Base-by-base conservation (phyloP, 2,797 vertebrate genomes). In the Myotis daubentonii region DNA sequence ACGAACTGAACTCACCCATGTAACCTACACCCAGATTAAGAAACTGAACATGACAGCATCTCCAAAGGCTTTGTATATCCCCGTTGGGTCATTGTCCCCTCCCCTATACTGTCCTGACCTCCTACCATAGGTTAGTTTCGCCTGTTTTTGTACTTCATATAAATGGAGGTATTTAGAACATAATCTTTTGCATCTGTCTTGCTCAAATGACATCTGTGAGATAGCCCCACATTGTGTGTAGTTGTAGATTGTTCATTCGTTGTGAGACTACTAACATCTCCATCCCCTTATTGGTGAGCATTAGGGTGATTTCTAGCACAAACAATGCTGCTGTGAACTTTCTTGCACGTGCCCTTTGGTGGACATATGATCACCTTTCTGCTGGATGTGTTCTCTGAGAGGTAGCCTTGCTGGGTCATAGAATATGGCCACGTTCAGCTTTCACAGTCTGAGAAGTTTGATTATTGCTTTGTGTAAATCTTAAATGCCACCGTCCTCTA, bases 21-120 rank as follows among this genome's bases (percentile, higher is more conserved):
- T 68, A 57, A 74, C 19, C 33, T 55, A 22, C 1, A 28, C 25
- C 51, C 20, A 41, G 68, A 51, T 36, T 68, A 74, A 83, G 36
- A 79, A 65, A 23, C 20, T 0, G 17, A 87, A n/a, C 6, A 6
- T 7, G 66, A 30, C 13, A 47, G 70, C 13, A 28, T 15, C 20
- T 47, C 25, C 44, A 12, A 71, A 82, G 55, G 20, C 17, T 71
- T 36, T 8, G 17, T 30, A 10, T 33, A 28, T 41, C 51, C 10
- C 66, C 5, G 0, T 36, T 1, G 2, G 1, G 2, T 76, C 30
- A 28, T 55, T 6, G 2, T 30, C 23, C 12, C 47, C 16, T 75
- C 1, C 11, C 60, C n/a, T 23, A 0, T 44, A 16, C 38, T 33
- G 9, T 22, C 9, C 80, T 47, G 25, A 55, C 41, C 23, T 36